Percentiles rank a stretch among this genome's conserved stretches.
phyloP scores from a whole-genome alignment of 2,113 vertebrate genomes.

The Mugil cephalus region DNA sequence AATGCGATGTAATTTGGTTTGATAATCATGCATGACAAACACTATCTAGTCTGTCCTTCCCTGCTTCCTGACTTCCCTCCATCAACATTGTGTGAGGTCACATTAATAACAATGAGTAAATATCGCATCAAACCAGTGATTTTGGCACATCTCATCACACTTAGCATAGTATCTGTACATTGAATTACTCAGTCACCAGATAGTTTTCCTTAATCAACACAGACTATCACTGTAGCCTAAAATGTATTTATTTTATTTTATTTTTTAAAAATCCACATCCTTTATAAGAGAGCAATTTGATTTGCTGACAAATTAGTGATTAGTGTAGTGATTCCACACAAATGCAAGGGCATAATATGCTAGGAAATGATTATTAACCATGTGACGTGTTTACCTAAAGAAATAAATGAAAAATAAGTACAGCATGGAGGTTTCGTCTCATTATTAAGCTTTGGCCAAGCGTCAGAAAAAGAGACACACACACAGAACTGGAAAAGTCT shows the following conservation, averaged over 20 bases:
- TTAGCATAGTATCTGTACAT: background rate
- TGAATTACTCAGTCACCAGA: background rate
- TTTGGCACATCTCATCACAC: background rate
- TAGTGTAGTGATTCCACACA: background rate
- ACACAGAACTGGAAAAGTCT: too few species aligned
- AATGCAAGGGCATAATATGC: background rate
- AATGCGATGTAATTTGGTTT: constrained; percentile 35
- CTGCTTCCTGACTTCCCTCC: background rate
- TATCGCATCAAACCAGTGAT: background rate
- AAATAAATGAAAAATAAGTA: too few species aligned
- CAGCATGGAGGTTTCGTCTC: too few species aligned
- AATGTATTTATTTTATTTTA: too few species aligned
- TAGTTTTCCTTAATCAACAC: background rate
- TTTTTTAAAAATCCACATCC: too few species aligned
- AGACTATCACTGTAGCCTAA: too few species aligned
- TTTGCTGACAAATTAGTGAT: constrained; percentile 7
- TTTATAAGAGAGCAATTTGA: constrained; percentile 8
- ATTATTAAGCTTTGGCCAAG: too few species aligned
- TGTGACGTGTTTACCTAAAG: too few species aligned
- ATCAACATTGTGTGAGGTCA: background rate
- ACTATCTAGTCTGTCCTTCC: background rate
- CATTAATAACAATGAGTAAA: background rate
- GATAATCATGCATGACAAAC: constrained; percentile 27
- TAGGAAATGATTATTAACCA: too few species aligned
- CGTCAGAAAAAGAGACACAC: too few species aligned